Evolutionary conservation across 1,140 invertebrate species (phyloP).

Genomic region (Sinonovacula constricta): DNA sequence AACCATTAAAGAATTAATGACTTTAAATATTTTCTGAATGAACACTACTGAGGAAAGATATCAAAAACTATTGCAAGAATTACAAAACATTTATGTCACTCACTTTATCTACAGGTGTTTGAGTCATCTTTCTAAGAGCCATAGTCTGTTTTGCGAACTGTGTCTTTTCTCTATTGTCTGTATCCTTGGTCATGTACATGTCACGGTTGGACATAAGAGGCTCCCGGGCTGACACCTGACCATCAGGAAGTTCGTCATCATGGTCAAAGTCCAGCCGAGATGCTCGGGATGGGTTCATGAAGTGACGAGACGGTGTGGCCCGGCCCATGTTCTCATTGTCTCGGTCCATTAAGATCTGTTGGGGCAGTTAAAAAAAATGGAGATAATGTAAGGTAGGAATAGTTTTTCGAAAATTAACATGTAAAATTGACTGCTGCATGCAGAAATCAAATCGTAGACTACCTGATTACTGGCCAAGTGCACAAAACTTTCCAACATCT

Average conservation of each 20-base stretch:
- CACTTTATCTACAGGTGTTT: conserved; percentile 71
- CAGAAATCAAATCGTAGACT: no score
- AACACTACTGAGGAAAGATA: no score
- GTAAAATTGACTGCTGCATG: no score
- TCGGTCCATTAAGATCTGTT: conserved; percentile 55
- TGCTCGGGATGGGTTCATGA: conserved; percentile 58
- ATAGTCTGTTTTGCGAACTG: conserved; percentile 59
- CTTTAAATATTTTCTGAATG: no score
- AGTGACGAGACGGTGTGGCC: conserved; percentile 58
- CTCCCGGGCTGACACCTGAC: conserved; percentile 61
- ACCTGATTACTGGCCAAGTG: not conserved
- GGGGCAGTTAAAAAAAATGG: not conserved
- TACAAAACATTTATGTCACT: not conserved
- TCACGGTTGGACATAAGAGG: conserved; percentile 59
- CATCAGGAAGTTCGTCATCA: conserved; percentile 54
- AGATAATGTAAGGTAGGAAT: not conserved
- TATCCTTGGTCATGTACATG: conserved; percentile 48
- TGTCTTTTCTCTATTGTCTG: conserved; percentile 54
- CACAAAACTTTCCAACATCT: no score
- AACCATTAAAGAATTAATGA: no score
- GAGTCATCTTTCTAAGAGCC: conserved; percentile 58
- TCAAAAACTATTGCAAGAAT: no score
- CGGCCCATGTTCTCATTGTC: conserved; percentile 61
- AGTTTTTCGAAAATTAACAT: not conserved
- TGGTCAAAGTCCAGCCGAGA: conserved; percentile 60